phyloP scores from a whole-genome alignment of 2,797 vertebrate genomes.

The Argyrosomus regius region DNA sequence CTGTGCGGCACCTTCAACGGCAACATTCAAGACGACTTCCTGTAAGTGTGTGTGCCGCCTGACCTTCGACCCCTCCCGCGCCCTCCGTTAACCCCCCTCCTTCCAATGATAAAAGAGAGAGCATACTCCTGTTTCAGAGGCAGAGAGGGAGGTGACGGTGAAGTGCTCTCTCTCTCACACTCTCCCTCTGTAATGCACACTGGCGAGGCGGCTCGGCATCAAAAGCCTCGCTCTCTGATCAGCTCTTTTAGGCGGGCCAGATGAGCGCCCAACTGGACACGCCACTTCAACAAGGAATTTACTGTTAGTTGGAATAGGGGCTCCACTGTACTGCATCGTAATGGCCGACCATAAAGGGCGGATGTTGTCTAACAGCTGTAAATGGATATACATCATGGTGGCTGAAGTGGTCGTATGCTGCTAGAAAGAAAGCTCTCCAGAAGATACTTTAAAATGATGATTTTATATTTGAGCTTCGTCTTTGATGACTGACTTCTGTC shows the following conservation, averaged over 20 bases:
- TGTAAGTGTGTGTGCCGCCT: constrained; percentile 85
- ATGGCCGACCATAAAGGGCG: constrained; percentile 70
- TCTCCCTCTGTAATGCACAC: constrained; percentile 79
- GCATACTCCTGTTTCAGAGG: constrained; percentile 68
- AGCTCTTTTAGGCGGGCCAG: constrained; percentile 74
- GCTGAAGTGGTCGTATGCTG: constrained; percentile 38
- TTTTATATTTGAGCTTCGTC: not conserved
- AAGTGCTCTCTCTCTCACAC: constrained; percentile 60
- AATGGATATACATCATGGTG: constrained; percentile 73
- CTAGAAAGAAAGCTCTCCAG: constrained; percentile 11
- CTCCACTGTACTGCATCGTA: constrained; percentile 63
- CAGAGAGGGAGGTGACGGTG: constrained; percentile 56
- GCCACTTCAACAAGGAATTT: constrained; percentile 78
- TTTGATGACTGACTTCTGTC: not conserved
- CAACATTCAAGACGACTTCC: constrained; percentile 96
- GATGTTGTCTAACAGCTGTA: constrained; percentile 81
- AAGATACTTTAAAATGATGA: constrained; percentile 16
- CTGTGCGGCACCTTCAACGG: constrained; percentile 98
- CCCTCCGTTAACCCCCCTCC: constrained; percentile 23
- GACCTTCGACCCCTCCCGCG: constrained; percentile 54
- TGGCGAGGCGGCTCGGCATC: constrained; percentile 67
- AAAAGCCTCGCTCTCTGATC: constrained; percentile 77
- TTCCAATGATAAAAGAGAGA: constrained; percentile 28
- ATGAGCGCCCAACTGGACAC: constrained; percentile 75
- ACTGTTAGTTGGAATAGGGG: constrained; percentile 74